Percentiles rank a stretch among this genome's conserved stretches.
Evolutionary conservation across 2,113 vertebrate genomes (phyloP).

Genomic region (Trematomus loennbergii): DNA sequence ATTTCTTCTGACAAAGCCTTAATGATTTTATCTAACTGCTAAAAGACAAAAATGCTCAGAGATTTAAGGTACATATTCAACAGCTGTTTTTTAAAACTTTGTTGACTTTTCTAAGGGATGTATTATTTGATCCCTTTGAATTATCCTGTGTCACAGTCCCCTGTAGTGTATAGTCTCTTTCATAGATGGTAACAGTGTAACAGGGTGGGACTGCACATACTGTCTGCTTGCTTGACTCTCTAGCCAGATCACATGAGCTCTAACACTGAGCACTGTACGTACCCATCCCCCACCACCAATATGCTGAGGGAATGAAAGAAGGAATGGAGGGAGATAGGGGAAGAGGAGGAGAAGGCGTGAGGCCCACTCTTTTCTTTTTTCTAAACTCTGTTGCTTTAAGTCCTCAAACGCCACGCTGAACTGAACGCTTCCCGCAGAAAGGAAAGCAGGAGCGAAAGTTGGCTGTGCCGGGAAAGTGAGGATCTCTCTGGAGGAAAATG

Average conservation of each 20-base stretch:
- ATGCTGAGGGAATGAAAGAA: conserved; percentile 50
- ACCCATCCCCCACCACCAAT: conserved; percentile 63
- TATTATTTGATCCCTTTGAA: conserved; percentile 4
- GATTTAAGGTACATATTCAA: not conserved
- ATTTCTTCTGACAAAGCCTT: not conserved
- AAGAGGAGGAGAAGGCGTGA: conserved; percentile 40
- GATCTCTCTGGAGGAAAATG: conserved; percentile 50
- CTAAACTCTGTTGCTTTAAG: conserved; percentile 24
- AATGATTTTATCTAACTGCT: not conserved
- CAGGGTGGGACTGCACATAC: conserved; percentile 59
- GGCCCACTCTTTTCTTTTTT: conserved; percentile 45
- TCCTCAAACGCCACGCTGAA: conserved; percentile 22
- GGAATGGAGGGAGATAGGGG: conserved; percentile 49
- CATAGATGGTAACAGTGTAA: conserved; percentile 27
- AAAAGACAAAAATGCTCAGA: not conserved
- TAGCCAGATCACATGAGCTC: conserved; percentile 68
- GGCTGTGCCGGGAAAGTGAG: conserved; percentile 48
- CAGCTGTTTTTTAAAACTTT: conserved; percentile 13
- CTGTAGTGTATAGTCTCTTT: conserved; percentile 11
- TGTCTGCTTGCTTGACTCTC: conserved; percentile 48
- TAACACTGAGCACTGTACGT: conserved; percentile 66
- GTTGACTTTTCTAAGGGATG: not conserved
- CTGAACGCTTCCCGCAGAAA: conserved; percentile 47
- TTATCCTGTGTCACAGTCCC: not conserved
- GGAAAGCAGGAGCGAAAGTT: conserved; percentile 42